Evolutionary conservation across 2,888 invertebrate genomes (phyloP).

Genomic region (Noctua janthe): DNA sequence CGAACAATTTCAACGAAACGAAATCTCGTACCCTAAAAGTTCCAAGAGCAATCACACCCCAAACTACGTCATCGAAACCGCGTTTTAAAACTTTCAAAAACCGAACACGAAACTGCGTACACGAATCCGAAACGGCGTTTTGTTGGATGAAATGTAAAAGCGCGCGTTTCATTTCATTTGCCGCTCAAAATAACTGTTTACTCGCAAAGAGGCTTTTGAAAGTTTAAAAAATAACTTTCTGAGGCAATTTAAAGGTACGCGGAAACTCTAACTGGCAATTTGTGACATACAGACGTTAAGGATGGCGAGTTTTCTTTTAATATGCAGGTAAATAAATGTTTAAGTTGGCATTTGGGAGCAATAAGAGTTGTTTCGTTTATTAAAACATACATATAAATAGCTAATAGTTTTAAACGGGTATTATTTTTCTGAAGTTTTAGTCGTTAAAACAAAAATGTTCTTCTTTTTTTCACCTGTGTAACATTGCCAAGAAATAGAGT

Average conservation of each 20-base stretch:
- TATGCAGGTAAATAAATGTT: neutral
- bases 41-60: constrained; percentile 40
- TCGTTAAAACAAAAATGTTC: neutral
- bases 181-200: constrained; percentile 62
- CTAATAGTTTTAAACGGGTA: neutral
- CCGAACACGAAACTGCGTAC: constrained; percentile 42
- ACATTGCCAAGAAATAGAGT: no score
- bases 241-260: constrained; percentile 63
- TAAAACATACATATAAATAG: no score
- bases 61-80: constrained; percentile 47
- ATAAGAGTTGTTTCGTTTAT: neutral
- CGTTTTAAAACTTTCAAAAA: constrained; percentile 51
- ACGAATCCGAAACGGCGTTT: constrained; percentile 48
- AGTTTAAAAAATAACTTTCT: constrained; percentile 67
- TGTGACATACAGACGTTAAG: constrained; percentile 45
- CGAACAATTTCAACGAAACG: constrained; percentile 35
- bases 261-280: constrained; percentile 65
- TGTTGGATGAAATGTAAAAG: constrained; percentile 40
- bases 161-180: constrained; percentile 58
- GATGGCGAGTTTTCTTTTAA: neutral
- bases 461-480: no score
- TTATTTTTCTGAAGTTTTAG: neutral
- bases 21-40: constrained; percentile 29
- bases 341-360: neutral
- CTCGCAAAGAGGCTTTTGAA: constrained; percentile 57